Evolutionary conservation across 2,797 vertebrate species (phyloP).

Genomic region (Pseudotriccus pelzelni): DNA sequence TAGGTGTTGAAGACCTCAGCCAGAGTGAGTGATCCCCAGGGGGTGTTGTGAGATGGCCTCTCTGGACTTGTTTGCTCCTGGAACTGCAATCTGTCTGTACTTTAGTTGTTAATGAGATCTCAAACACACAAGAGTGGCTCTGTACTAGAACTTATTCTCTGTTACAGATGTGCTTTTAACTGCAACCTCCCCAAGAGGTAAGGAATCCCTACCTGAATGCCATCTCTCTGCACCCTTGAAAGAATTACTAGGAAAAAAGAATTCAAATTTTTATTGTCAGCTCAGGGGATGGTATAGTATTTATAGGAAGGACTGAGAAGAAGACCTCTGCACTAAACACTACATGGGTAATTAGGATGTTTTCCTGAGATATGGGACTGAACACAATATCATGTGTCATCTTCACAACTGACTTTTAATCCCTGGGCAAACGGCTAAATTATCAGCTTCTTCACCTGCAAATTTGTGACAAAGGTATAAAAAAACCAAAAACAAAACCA

Average conservation of each 20-base stretch:
- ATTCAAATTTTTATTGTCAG: background rate
- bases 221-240: background rate
- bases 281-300: background rate
- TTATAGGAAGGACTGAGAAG: background rate
- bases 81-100: background rate
- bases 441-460: background rate
- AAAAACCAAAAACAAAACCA: background rate
- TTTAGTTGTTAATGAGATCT: background rate
- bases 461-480: background rate
- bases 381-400: background rate
- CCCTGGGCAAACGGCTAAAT: background rate
- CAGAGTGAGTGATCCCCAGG: background rate
- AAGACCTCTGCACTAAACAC: background rate
- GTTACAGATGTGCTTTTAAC: background rate
- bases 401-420: background rate
- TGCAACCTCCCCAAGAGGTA: background rate
- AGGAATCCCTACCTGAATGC: background rate
- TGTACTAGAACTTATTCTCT: background rate
- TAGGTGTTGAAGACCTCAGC: background rate
- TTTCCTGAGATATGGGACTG: background rate
- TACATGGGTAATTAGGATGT: rapidly evolving
- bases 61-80: background rate
- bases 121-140: background rate
- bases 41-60: background rate
- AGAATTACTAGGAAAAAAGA: background rate